Conservation (phyloP, 2,113 vertebrate species). For the Coturnix japonica region DNA sequence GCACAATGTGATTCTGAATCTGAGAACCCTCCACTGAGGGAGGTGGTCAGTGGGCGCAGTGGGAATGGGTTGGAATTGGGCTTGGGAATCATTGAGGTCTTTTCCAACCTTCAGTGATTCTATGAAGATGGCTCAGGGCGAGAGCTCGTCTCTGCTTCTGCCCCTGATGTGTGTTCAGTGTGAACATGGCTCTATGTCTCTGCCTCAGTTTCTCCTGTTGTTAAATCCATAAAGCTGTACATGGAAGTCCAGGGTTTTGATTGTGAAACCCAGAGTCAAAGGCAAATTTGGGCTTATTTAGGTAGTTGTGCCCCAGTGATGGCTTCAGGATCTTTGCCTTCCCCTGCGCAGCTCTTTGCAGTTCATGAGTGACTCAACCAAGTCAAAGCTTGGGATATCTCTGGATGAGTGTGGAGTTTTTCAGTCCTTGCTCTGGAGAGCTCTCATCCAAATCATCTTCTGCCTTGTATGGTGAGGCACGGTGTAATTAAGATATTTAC, state of each 20-base stretch:
- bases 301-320: not conserved
- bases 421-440: not conserved
- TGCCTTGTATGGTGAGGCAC: not conserved
- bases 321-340: not conserved
- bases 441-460: not conserved
- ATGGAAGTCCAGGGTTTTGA: not conserved
- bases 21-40: not conserved
- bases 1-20: not conserved
- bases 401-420: not conserved
- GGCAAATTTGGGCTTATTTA: not conserved
- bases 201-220: not conserved
- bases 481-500: not conserved
- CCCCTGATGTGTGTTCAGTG: not conserved
- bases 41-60: too few species aligned
- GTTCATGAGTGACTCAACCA: accelerated
- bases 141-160: not conserved
- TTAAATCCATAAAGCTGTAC: not conserved
- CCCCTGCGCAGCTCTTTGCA: not conserved
- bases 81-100: too few species aligned
- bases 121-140: accelerated
- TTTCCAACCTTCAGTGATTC: too few species aligned
- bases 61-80: too few species aligned
- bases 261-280: not conserved
- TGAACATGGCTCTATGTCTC: not conserved
- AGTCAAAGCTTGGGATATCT: not conserved